Conservation (phyloP, 2,888 invertebrate species). For the Agrochola litura region DNA sequence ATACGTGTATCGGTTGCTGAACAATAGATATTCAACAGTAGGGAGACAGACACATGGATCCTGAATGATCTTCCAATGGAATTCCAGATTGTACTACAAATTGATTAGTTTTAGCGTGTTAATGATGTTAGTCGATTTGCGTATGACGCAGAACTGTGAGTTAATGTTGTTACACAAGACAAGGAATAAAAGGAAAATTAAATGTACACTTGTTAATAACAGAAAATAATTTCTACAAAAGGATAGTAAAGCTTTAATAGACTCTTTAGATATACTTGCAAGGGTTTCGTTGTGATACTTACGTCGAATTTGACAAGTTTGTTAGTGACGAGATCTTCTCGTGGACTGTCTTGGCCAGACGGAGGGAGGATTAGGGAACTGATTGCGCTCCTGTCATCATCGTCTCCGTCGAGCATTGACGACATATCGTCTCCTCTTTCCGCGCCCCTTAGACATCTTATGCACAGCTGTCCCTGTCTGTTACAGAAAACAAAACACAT, state of each 20-base stretch:
- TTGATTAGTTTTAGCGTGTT: slow-evolving; percentile 79
- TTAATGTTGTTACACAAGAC: slow-evolving; percentile 78
- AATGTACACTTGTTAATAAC: slow-evolving; percentile 71
- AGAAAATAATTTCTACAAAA: slow-evolving; percentile 71
- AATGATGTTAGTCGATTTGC: slow-evolving; percentile 82
- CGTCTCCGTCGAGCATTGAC: slow-evolving; percentile 93
- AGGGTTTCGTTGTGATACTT: slow-evolving; percentile 73
- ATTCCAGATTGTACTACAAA: slow-evolving; percentile 59
- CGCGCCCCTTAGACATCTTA: slow-evolving; percentile 93
- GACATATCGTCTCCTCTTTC: slow-evolving; percentile 91
- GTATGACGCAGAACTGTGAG: slow-evolving; percentile 77
- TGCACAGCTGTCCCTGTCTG: slow-evolving; percentile 96
- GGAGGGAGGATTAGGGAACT: slow-evolving; percentile 87
- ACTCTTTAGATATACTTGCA: slow-evolving; percentile 54
- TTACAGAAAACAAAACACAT: slow-evolving; percentile 31
- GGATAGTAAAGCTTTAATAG: slow-evolving; percentile 69
- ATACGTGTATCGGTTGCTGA: slow-evolving; percentile 69
- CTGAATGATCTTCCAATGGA: slow-evolving; percentile 57
- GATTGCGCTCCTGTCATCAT: slow-evolving; percentile 93
- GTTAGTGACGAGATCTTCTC: slow-evolving; percentile 84
- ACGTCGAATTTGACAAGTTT: slow-evolving; percentile 91
- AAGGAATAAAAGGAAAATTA: slow-evolving; percentile 62
- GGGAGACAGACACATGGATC: slow-evolving; percentile 52
- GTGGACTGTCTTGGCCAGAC: slow-evolving; percentile 84
- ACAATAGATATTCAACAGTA: slow-evolving; percentile 46